phyloP scores from a whole-genome alignment of 2,113 vertebrate species.

The Verasper variegatus region DNA sequence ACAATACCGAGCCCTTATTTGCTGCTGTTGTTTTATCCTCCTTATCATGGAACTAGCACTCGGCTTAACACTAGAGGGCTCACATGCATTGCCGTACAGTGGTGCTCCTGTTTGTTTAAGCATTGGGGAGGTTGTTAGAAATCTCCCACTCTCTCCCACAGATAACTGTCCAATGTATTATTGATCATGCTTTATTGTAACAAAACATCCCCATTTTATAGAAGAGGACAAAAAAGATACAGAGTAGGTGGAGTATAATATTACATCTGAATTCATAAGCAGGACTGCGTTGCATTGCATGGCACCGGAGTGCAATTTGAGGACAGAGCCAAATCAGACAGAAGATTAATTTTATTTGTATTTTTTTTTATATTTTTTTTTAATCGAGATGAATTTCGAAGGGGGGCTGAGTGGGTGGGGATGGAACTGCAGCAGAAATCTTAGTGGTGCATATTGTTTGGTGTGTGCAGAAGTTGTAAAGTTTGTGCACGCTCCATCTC shows the following conservation, averaged over 20 bases:
- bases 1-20: background rate
- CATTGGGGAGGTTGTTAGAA: conserved; percentile 17
- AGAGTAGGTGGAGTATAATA: conserved; percentile 29
- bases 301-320: conserved; percentile 44
- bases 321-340: conserved; percentile 19
- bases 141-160: conserved; percentile 9
- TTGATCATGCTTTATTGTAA: conserved; percentile 59
- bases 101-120: conserved; percentile 18
- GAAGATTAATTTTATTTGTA: conserved; percentile 2
- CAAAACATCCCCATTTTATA: conserved; percentile 36
- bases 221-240: background rate
- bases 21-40: conserved; percentile 18
- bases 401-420: too few relatives aligned
- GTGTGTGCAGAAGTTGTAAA: conserved; percentile 12
- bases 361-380: too few relatives aligned
- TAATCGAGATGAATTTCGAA: conserved; percentile 7
- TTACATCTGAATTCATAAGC: conserved; percentile 52
- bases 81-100: conserved; percentile 62
- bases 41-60: conserved; percentile 40
- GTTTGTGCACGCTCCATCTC: conserved; percentile 44
- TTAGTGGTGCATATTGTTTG: background rate
- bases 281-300: conserved; percentile 18
- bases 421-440: background rate
- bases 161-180: conserved; percentile 53
- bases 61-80: conserved; percentile 77